Evolutionary conservation across 2,797 vertebrate species (phyloP).

Genomic region (Momotus momota): DNA sequence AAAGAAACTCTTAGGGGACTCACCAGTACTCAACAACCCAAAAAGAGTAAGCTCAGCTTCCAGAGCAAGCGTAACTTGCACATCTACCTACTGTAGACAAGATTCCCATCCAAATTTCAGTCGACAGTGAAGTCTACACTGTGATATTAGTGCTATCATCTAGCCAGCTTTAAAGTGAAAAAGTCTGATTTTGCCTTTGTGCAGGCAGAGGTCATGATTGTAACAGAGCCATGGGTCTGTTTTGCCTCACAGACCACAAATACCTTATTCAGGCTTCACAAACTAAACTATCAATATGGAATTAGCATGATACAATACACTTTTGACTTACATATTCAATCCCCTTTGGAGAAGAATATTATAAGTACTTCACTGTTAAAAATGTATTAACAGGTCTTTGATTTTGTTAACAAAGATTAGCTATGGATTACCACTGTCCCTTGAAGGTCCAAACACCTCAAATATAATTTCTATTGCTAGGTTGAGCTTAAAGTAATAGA

Average conservation of each 20-base stretch:
- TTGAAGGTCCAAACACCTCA: neutral
- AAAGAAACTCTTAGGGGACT: neutral
- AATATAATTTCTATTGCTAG: neutral
- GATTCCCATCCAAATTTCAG: neutral
- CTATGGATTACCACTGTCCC: neutral
- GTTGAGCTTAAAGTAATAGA: neutral
- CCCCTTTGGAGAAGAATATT: neutral
- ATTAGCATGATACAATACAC: neutral
- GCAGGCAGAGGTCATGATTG: neutral
- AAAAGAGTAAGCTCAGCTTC: neutral
- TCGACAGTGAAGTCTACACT: neutral
- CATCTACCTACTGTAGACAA: neutral
- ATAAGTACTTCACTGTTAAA: neutral
- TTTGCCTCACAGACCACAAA: neutral
- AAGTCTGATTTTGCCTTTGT: neutral
- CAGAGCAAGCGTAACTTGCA: neutral
- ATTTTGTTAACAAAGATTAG: conserved; percentile 8
- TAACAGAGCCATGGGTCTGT: neutral
- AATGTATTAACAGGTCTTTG: neutral
- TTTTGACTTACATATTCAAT: neutral
- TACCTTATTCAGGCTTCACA: neutral
- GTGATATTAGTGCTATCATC: neutral
- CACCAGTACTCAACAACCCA: neutral
- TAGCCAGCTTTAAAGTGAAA: neutral
- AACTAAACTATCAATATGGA: neutral